phyloP scores from a whole-genome alignment of 2,888 invertebrate species.

The Gymnoscelis rufifasciata region DNA sequence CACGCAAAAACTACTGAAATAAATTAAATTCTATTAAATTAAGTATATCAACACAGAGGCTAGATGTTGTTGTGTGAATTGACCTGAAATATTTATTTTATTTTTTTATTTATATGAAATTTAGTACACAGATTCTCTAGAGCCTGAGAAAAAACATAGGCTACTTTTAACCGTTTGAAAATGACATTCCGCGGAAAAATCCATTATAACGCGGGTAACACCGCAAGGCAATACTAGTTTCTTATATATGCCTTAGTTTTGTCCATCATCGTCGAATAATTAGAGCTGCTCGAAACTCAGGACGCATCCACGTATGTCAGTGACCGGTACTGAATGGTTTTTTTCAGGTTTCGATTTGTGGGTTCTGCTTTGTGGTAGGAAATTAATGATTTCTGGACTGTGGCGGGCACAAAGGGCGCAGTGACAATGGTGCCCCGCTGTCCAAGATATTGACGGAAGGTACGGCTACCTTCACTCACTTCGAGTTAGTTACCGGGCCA shows the following conservation, averaged over 20 bases:
- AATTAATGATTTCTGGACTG: conserved; percentile 79
- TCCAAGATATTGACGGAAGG: conserved; percentile 73
- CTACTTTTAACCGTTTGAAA: too few relatives aligned
- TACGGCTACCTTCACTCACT: conserved; percentile 65
- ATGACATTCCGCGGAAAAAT: too few relatives aligned
- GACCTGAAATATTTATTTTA: too few relatives aligned
- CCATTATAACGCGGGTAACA: too few relatives aligned
- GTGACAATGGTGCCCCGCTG: conserved; percentile 77
- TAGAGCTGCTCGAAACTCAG: conserved; percentile 62
- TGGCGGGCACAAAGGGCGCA: conserved; percentile 62
- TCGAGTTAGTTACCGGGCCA: conserved; percentile 50
- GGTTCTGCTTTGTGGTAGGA: conserved; percentile 77
- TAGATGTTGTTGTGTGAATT: too few relatives aligned
- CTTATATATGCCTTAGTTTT: conserved; percentile 2
- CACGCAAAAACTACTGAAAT: too few relatives aligned
- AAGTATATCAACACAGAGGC: too few relatives aligned
- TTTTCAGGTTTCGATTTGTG: conserved; percentile 74
- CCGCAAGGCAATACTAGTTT: too few relatives aligned
- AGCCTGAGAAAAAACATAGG: too few relatives aligned
- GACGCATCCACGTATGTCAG: conserved; percentile 56
- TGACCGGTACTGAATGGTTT: conserved; percentile 71
- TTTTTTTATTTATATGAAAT: too few relatives aligned
- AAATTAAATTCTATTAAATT: too few relatives aligned
- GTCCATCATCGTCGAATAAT: conserved; percentile 44
- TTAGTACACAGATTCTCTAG: too few relatives aligned